Evolutionary conservation across 1,140 invertebrate genomes (phyloP), one percentile per base, ranked within the genome.

Genomic region (Phortica variegata): DNA sequence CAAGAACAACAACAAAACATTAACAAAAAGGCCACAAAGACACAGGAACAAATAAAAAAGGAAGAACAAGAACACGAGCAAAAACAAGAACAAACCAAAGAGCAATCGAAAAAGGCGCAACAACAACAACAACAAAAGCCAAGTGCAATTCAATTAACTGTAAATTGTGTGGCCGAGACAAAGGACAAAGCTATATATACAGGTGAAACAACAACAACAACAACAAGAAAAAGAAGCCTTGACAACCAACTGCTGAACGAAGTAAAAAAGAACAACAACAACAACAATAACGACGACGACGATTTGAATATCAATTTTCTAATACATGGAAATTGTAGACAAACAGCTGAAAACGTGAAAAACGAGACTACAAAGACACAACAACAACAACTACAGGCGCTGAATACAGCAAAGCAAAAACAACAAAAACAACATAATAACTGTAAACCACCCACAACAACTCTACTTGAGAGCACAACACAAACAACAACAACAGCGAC

Each of bases 121-220:
- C 45, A 17, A 26, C 26, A 29, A 34, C 5, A 26, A 26, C 23
- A 26, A 6, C 5, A 36, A 38, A 46, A 26, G 49, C 49, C 56
- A 60, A 66, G 57, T 68, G 57, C 57, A 68, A 58, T 68, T 53
- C 57, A 63, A 68, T 60, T 68, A 53, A 55, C 68, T 47, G 42
- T 19, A 43, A 52, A 62, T 49, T 58, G 46, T 54, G 55, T 49
- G 34, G 47, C 37, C 49, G 16, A 6, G 3, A 5, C 9, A 16
- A 36, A 37, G 31, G 39, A 53, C 29, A 39, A 48, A 50, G 36
- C 16, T 15, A 38, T 5, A 49, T 54, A 60, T 47, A 45, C 56
- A 62, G 56, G 51, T 47, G 53, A 44, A 49, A 53, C 17, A 21
- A 23, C 43, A 55, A 8, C 43, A 29, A 16, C 15, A 51, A 29